A percentile compares a stretch with the other conserved stretches of the same genome.
Evolutionary conservation across 1,140 invertebrate genomes (phyloP).

Genomic region (Chironomus tepperi): DNA sequence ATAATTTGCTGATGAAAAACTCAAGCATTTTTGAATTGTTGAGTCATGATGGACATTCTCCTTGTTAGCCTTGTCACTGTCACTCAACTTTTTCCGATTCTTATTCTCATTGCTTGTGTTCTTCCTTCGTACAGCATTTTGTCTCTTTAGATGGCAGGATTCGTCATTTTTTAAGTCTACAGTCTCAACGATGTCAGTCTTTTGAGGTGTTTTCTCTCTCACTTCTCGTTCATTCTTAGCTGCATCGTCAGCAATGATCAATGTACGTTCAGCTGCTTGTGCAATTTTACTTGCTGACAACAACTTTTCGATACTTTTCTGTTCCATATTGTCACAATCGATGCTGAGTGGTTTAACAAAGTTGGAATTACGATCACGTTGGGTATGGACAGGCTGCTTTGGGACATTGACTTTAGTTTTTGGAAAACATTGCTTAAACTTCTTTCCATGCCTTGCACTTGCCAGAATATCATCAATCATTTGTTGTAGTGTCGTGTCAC

Average conservation of each 20-base stretch:
- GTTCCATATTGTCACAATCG: background rate
- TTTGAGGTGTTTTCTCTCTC: conserved; percentile 31
- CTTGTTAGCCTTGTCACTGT: background rate
- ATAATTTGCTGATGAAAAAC: conserved; percentile 33
- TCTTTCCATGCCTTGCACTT: conserved; percentile 16
- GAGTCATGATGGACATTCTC: background rate
- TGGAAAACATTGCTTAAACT: background rate
- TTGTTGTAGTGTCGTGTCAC: background rate
- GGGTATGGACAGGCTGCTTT: too few relatives aligned
- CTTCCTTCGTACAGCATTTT: conserved; percentile 38
- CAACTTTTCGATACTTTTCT: background rate
- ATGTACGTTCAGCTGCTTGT: background rate
- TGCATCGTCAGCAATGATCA: conserved; percentile 27
- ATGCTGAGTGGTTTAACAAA: background rate
- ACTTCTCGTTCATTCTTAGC: conserved; percentile 39
- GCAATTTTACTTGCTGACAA: background rate
- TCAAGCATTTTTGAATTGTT: conserved; percentile 36
- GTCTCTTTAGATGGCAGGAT: conserved; percentile 33
- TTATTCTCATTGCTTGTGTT: conserved; percentile 10
- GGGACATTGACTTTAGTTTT: background rate
- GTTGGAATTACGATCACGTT: background rate
- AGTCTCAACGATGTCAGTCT: background rate
- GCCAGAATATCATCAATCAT: conserved; percentile 16
- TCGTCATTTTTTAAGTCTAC: background rate
- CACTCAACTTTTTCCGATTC: conserved; percentile 3